Conservation (phyloP, 2,888 invertebrate genomes). For the Scrobipalpa costella region DNA sequence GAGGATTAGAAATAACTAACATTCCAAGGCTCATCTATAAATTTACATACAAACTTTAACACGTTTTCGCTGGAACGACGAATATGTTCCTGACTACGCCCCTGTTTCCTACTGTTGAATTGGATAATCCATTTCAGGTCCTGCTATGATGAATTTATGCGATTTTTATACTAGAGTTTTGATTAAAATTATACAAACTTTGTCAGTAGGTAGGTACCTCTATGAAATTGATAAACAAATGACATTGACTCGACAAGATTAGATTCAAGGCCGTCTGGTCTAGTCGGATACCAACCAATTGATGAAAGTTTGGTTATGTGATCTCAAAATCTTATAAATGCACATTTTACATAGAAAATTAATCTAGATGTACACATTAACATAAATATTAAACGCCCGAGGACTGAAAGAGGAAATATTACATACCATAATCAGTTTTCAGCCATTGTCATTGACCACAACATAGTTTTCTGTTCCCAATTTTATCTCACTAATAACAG, state of each 20-base stretch:
- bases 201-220: conserved; percentile 11
- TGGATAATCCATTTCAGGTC: neutral
- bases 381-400: neutral
- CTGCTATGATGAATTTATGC: neutral
- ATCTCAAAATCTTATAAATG: conserved; percentile 8
- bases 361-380: neutral
- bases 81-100: neutral
- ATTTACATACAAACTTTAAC: neutral
- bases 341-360: neutral
- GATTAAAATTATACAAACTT: neutral
- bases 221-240: conserved; percentile 64
- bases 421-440: conserved; percentile 32
- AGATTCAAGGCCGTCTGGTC: conserved; percentile 78
- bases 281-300: conserved; percentile 36
- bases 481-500: conserved; percentile 33
- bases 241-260: conserved; percentile 78
- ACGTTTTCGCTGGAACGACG: too few species aligned
- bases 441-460: conserved; percentile 40
- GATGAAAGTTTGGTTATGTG: conserved; percentile 71
- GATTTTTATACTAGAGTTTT: neutral
- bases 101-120: neutral
- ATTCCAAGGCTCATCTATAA: too few species aligned
- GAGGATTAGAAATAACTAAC: too few species aligned
- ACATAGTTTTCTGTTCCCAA: conserved; percentile 35
- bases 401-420: conserved; percentile 10